Percentiles rank a stretch among this genome's conserved stretches.
These are phyloP conservation scores for Ceyx margarethae DNA, from an alignment of 2,113 vertebrate species.

Conservation along the genomic window DNA sequence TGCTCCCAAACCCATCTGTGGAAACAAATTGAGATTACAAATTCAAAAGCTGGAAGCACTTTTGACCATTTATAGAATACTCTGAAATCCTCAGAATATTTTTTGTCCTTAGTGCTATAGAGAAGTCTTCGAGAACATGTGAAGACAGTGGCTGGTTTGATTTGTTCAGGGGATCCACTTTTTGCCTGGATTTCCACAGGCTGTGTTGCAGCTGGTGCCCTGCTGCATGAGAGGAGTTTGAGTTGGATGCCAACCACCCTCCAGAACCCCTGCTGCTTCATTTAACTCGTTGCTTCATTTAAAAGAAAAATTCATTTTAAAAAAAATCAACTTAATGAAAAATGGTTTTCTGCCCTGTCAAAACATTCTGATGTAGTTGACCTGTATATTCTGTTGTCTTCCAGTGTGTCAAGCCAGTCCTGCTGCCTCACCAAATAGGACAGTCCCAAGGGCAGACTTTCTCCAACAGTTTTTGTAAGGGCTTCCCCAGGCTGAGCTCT, in stretches of 20 bases:
- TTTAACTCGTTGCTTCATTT: neutral
- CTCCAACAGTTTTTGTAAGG: neutral
- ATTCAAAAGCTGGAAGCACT: neutral
- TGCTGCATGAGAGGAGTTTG: fast-evolving
- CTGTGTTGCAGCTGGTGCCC: neutral
- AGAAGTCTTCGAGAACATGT: neutral
- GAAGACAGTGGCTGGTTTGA: neutral
- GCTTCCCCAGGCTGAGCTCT: neutral
- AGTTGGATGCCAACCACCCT: neutral
- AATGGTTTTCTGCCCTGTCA: neutral
- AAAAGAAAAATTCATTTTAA: neutral
- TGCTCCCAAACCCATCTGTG: conserved; percentile 10
- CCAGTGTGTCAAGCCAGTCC: neutral
- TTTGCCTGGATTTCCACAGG: neutral
- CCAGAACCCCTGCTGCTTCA: neutral
- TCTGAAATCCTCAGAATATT: neutral
- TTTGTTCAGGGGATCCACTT: neutral
- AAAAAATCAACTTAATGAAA: neutral
- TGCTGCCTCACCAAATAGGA: neutral
- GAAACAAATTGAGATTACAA: conserved; percentile 6
- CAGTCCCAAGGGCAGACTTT: no score
- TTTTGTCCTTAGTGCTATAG: neutral
- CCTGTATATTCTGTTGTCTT: neutral
- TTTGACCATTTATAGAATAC: neutral
- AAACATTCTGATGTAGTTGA: neutral